These are phyloP conservation scores for Macroglossus sobrinus DNA, from an alignment of 2,113 vertebrate genomes.

Conservation along the genomic window DNA sequence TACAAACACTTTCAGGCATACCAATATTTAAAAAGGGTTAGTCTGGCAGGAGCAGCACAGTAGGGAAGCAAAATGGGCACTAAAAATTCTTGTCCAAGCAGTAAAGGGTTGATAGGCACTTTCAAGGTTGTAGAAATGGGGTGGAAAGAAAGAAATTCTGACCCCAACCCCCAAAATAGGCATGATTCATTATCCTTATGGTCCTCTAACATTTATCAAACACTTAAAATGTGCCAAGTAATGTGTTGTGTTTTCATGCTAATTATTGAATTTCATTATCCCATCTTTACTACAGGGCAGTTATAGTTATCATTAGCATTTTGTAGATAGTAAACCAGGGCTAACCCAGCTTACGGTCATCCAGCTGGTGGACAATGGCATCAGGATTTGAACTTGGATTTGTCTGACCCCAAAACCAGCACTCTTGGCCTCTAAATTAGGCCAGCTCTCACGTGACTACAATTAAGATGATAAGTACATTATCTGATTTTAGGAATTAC, in stretches of 20 bases:
- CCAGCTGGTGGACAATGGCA: background rate
- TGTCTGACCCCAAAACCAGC: background rate
- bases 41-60: background rate
- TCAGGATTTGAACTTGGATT: background rate
- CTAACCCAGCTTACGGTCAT: background rate
- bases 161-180: background rate
- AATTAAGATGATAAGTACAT: conserved; percentile 4
- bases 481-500: background rate
- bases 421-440: background rate
- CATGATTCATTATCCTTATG: background rate
- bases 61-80: background rate
- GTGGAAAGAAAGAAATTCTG: background rate
- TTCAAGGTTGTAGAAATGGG: background rate
- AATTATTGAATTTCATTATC: background rate
- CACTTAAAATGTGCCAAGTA: background rate
- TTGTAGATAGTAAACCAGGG: background rate
- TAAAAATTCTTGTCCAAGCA: background rate
- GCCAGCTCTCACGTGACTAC: background rate
- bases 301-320: background rate
- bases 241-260: background rate
- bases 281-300: background rate
- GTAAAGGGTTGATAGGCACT: background rate
- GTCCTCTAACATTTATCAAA: background rate
- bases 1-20: background rate
- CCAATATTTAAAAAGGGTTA: background rate